Evolutionary conservation across 2,888 invertebrate species (phyloP).

Genomic region (Euplexia lucipara): DNA sequence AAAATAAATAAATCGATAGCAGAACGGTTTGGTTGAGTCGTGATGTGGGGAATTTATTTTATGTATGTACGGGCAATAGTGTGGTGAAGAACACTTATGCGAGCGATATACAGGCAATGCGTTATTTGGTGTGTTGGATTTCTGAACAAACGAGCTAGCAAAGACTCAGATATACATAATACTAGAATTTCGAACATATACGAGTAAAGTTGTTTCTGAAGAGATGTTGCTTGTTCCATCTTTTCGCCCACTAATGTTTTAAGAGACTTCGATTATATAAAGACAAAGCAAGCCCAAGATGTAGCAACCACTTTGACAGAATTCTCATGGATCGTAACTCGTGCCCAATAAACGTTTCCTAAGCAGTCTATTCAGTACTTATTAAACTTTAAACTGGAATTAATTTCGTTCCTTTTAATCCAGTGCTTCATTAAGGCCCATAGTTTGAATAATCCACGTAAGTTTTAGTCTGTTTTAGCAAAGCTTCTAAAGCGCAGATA

Average conservation of each 20-base stretch:
- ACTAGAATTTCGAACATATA: background rate
- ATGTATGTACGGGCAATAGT: slow-evolving; percentile 39
- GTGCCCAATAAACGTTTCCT: slow-evolving; percentile 9
- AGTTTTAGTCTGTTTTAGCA: slow-evolving; percentile 10
- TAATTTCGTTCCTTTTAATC: slow-evolving; percentile 18
- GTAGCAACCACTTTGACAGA: background rate
- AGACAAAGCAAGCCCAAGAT: background rate
- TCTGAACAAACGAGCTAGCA: background rate
- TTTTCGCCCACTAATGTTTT: slow-evolving; percentile 21
- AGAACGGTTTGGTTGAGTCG: slow-evolving; percentile 51
- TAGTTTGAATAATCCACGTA: slow-evolving; percentile 23
- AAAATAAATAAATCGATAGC: slow-evolving; percentile 68
- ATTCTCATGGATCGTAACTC: background rate
- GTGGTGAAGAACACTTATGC: slow-evolving; percentile 19
- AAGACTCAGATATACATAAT: background rate
- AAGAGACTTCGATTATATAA: slow-evolving; percentile 13
- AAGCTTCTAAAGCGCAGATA: slow-evolving; percentile 23
- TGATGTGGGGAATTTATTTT: slow-evolving; percentile 63
- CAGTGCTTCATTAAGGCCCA: background rate
- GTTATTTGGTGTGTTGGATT: slow-evolving; percentile 23
- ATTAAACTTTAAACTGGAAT: slow-evolving; percentile 2
- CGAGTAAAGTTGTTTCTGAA: slow-evolving; percentile 1
- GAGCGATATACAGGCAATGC: slow-evolving; percentile 9
- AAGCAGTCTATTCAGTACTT: background rate
- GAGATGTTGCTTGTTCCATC: slow-evolving; percentile 5